Conservation (phyloP, 2,888 invertebrate genomes). For the Drosophila cyrtoloma region DNA sequence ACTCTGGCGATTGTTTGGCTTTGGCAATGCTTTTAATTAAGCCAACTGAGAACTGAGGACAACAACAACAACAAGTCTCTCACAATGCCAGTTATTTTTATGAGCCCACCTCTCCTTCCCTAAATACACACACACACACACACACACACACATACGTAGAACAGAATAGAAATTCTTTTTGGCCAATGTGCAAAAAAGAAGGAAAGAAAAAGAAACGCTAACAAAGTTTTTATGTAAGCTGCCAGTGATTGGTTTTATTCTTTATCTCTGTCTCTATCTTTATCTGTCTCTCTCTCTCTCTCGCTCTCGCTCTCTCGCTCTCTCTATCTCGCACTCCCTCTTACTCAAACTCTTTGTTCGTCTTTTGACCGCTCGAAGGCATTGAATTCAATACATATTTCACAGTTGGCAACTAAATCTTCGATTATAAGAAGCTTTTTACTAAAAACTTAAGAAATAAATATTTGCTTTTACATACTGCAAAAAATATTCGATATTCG, state of each 20-base stretch:
- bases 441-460: background rate
- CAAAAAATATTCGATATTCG: background rate
- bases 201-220: constrained; percentile 12
- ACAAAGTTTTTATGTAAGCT: constrained; percentile 47
- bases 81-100: constrained; percentile 61
- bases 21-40: constrained; percentile 75
- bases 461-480: background rate
- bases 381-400: background rate
- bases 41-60: constrained; percentile 33
- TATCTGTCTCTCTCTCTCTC: background rate
- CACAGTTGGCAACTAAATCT: background rate
- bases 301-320: background rate
- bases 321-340: background rate
- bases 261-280: background rate
- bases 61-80: constrained; percentile 24
- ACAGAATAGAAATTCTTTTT: constrained; percentile 51
- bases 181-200: constrained; percentile 34
- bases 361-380: background rate
- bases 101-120: constrained; percentile 35
- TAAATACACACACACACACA: background rate
- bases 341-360: background rate
- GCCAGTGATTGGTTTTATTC: constrained; percentile 43
- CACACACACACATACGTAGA: background rate
- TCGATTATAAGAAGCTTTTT: background rate
- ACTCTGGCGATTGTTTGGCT: constrained; percentile 60